Evolutionary conservation across 2,113 vertebrate species (phyloP).

Genomic region (Corynorhinus townsendii): DNA sequence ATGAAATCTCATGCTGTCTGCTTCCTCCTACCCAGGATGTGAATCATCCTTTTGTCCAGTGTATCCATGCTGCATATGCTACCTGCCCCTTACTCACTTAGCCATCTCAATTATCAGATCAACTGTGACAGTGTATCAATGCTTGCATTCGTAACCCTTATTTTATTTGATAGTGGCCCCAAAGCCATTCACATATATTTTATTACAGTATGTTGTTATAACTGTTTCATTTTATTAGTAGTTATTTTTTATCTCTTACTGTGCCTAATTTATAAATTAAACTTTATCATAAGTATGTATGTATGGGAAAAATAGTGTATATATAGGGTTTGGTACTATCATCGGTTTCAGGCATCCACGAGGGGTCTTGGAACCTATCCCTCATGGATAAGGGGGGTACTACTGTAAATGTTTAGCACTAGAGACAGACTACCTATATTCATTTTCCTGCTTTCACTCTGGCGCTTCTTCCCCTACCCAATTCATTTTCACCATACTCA

Average conservation of each 20-base stretch:
- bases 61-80: neutral
- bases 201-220: neutral
- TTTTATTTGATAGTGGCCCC: neutral
- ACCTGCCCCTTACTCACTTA: neutral
- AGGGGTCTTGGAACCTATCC: neutral
- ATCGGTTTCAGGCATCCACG: neutral
- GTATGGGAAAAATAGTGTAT: neutral
- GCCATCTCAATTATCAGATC: neutral
- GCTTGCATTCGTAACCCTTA: neutral
- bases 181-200: neutral
- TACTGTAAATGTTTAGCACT: neutral
- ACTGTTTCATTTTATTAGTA: neutral
- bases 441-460: neutral
- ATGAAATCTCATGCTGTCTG: neutral
- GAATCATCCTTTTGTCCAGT: neutral
- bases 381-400: neutral
- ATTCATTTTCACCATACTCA: neutral
- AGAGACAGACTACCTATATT: neutral
- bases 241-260: neutral
- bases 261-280: neutral
- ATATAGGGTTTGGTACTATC: neutral
- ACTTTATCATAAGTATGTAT: neutral
- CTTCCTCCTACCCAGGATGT: neutral
- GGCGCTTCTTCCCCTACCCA: neutral
- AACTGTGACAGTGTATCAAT: neutral